Base-by-base conservation (phyloP, 2,113 vertebrate species). In the Callopanchax toddi region DNA sequence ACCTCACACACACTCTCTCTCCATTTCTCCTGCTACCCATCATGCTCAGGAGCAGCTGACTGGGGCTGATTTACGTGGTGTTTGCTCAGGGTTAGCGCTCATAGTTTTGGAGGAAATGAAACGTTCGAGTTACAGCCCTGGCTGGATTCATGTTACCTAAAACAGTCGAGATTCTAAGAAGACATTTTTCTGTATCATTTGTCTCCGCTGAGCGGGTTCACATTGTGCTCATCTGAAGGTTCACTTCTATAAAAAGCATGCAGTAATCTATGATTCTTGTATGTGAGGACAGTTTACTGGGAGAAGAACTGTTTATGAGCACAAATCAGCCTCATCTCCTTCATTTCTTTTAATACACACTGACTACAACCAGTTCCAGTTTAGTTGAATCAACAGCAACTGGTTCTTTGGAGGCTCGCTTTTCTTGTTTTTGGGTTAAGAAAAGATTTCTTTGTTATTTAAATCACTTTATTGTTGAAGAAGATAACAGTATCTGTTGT, bases 31-130 rank as follows among this genome's bases (percentile, higher is more conserved):
- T 17, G 66, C 60, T 60, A 49, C 57, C 76, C 76, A 57, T 52
- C 26, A 45, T 60, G 60, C 67, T 77, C 54, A 23, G 75, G 74
- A 52, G 58, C 61, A 21, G 36, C 65, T 0, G 52, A 80, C 73
- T 77, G 73, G 58, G 55, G 73, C 69, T 76, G 76, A 78, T 84
- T 84, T 87, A 73, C 18, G 49, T 17, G 1, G 57, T 88, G 76
- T 87, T 87, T 87, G 70, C 48, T 25, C 74, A 82, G 67, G 66
- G 82, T 78, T 76, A 67, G 78, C 34, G 23, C 63, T 71, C 70
- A 18, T 64, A 20, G 53, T 34, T 67, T 20, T 52, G 63, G 72
- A 91, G 80, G 82, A 92, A 91, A 91, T 89, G 5, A 87, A 72
- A 89, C 70, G 65, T 82, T 86, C 74, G n/a, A 59, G 75, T 83